Percentiles rank a stretch among this genome's conserved stretches.
These are phyloP conservation scores for Nymphalis c-album DNA, from an alignment of 2,888 invertebrate species.

Conservation along the genomic window DNA sequence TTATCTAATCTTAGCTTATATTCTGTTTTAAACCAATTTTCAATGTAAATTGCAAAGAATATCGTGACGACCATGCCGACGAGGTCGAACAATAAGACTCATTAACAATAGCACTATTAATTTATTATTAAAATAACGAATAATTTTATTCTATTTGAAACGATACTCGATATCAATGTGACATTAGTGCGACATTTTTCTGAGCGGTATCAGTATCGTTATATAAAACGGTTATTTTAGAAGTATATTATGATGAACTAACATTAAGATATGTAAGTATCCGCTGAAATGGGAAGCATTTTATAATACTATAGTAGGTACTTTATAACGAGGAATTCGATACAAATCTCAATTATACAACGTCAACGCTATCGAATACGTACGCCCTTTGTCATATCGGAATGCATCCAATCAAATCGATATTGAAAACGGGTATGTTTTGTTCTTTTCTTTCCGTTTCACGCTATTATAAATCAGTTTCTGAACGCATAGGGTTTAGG, in stretches of 20 bases:
- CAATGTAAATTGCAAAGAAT: constrained; percentile 26
- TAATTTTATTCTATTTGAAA: constrained; percentile 6
- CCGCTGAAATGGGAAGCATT: too few relatives aligned
- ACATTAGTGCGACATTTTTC: background rate
- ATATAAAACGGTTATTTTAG: background rate
- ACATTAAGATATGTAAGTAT: too few relatives aligned
- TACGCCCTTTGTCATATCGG: too few relatives aligned
- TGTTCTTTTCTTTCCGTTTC: too few relatives aligned
- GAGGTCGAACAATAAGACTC: constrained; percentile 23
- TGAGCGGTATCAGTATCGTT: background rate
- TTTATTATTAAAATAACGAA: constrained; percentile 25
- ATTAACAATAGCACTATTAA: constrained; percentile 24
- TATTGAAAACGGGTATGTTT: too few relatives aligned
- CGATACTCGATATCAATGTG: background rate
- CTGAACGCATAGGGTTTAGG: too few relatives aligned
- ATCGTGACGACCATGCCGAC: constrained; percentile 29
- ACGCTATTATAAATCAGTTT: too few relatives aligned
- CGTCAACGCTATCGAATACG: too few relatives aligned
- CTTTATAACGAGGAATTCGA: too few relatives aligned
- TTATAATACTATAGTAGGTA: too few relatives aligned
- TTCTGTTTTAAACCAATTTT: constrained; percentile 20
- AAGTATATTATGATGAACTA: background rate
- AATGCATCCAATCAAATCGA: too few relatives aligned
- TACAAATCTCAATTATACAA: too few relatives aligned
- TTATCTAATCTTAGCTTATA: constrained; percentile 8